phyloP scores from a whole-genome alignment of 2,888 invertebrate genomes.

The Leucophenga montana region DNA sequence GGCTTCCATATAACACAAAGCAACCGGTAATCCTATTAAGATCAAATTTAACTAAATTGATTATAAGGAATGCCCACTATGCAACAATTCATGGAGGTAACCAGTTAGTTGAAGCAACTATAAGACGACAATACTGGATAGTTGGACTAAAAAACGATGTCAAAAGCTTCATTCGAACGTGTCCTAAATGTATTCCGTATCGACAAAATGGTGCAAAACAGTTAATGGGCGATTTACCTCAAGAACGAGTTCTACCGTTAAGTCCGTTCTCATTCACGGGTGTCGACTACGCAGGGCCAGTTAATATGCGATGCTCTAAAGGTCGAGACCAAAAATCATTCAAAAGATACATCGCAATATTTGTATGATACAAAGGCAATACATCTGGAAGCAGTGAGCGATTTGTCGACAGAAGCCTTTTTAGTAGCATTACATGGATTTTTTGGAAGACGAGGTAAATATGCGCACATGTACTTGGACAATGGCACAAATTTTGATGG shows the following conservation, averaged over 20 bases:
- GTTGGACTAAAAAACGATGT: not conserved
- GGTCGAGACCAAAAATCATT: constrained; percentile 23
- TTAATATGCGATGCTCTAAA: constrained; percentile 21
- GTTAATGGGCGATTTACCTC: not conserved
- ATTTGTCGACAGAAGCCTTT: constrained; percentile 22
- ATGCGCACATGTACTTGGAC: constrained; percentile 22
- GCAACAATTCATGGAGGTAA: not conserved
- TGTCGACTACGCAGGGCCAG: constrained; percentile 26
- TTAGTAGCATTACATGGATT: not conserved
- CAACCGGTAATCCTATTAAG: not conserved
- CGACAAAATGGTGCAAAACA: not conserved
- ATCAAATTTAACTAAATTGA: not conserved
- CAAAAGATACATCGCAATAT: constrained; percentile 23
- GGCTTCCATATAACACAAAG: not conserved
- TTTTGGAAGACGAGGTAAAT: constrained; percentile 21
- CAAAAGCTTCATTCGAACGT: not conserved
- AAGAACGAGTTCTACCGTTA: not conserved
- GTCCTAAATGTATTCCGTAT: not conserved
- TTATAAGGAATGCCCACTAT: not conserved
- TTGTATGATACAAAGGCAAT: constrained; percentile 4
- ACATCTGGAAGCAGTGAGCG: constrained; percentile 8
- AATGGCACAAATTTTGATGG: constrained; percentile 12
- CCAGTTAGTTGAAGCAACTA: not conserved
- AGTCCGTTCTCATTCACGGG: not conserved
- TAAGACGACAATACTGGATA: not conserved